Conservation (phyloP, 2,113 vertebrate genomes). For the Pholis gunnellus region DNA sequence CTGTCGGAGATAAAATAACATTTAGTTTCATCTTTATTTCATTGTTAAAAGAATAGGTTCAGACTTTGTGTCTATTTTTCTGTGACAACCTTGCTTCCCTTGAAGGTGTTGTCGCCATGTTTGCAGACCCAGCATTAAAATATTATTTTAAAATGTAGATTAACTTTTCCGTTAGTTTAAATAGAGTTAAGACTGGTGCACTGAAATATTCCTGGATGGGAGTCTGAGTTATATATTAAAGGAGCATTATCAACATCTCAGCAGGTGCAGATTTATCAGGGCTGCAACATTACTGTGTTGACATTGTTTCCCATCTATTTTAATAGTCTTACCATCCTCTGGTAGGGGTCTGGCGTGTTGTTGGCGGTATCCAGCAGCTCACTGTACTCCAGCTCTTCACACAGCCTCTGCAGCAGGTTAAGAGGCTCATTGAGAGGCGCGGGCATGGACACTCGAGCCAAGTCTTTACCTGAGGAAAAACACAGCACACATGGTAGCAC, state of each 20-base stretch:
- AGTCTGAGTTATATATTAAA: background rate
- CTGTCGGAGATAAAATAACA: conserved; percentile 66
- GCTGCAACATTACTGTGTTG: background rate
- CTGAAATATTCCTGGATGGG: background rate
- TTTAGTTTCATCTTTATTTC: background rate
- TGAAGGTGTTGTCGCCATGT: background rate
- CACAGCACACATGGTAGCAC: background rate
- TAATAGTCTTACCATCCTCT: conserved; percentile 87
- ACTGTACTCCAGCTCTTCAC: conserved; percentile 93
- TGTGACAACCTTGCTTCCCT: background rate
- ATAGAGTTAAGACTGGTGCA: background rate
- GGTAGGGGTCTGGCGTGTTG: conserved; percentile 86
- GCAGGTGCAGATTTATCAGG: background rate
- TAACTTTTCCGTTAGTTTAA: too few relatives aligned
- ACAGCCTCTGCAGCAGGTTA: conserved; percentile 91
- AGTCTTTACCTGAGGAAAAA: conserved; percentile 86
- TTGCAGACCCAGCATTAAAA: background rate
- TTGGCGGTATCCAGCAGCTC: conserved; percentile 89
- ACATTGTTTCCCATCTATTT: background rate
- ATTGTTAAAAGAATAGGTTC: background rate
- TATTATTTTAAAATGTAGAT: background rate
- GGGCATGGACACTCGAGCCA: conserved; percentile 93
- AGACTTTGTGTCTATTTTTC: background rate
- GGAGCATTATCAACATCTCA: background rate
- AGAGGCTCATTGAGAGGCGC: conserved; percentile 92